Evolutionary conservation across 37 sponge, comb jelly and placozoan species (phyloP).

Genomic region (Hormiphora californensis): DNA sequence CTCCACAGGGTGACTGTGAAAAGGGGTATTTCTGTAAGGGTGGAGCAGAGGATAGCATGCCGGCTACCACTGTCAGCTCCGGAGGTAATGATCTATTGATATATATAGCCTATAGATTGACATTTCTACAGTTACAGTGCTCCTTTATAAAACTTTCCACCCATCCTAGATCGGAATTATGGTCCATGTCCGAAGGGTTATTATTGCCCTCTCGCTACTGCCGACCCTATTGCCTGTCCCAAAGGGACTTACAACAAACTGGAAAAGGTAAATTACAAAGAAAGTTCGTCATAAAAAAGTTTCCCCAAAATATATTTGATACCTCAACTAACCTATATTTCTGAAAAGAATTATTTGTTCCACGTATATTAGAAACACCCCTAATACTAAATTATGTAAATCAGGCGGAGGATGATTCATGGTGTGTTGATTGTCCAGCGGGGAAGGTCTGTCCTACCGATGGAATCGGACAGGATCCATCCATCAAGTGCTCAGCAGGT

Average conservation of each 20-base stretch:
- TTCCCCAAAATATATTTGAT: too few species aligned
- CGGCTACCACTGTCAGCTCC: neutral
- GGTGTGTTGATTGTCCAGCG: conserved; percentile 28
- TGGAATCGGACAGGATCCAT: neutral
- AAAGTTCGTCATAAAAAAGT: too few species aligned
- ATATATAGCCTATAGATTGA: too few species aligned
- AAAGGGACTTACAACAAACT: conserved; percentile 35
- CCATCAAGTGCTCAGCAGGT: conserved; percentile 31
- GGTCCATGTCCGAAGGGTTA: conserved; percentile 47
- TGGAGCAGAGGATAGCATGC: neutral
- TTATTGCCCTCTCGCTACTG: conserved; percentile 52
- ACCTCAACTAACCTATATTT: too few species aligned
- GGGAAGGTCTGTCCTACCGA: neutral
- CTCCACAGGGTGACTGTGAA: neutral
- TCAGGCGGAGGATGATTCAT: too few species aligned
- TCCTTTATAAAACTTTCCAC: neutral
- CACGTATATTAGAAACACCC: too few species aligned
- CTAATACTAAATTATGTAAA: too few species aligned
- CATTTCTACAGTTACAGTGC: too few species aligned
- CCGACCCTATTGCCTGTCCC: conserved; percentile 32
- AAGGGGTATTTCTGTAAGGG: conserved; percentile 35
- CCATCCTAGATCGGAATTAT: neutral
- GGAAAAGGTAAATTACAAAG: neutral
- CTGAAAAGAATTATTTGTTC: too few species aligned
- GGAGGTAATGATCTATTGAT: too few species aligned